These are phyloP conservation scores for Sebastes vulpes DNA, from an alignment of 2,797 vertebrate genomes.

Conservation along the genomic window DNA sequence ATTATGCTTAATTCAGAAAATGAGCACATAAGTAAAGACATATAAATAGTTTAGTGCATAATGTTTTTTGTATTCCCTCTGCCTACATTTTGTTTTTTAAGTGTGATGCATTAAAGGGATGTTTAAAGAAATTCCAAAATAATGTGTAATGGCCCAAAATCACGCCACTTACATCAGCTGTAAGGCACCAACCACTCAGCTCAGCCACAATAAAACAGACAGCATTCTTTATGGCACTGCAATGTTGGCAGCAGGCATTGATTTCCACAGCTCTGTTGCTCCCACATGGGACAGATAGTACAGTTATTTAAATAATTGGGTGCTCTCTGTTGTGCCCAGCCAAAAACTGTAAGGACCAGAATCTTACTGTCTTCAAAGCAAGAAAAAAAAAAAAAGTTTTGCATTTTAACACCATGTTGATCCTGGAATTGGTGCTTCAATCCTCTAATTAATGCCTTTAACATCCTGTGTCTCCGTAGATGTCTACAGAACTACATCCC, in stretches of 20 bases:
- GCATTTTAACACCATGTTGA: background rate
- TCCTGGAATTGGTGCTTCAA: background rate
- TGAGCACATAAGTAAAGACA: background rate
- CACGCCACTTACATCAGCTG: background rate
- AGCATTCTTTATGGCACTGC: conserved; percentile 17
- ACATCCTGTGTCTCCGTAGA: conserved; percentile 74
- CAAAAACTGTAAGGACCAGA: background rate
- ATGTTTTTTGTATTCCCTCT: background rate
- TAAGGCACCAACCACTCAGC: conserved; percentile 20
- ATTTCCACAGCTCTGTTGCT: conserved; percentile 36
- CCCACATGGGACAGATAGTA: background rate
- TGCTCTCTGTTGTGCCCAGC: background rate
- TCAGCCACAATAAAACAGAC: conserved; percentile 20
- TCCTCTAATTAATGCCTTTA: background rate
- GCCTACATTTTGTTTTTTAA: background rate
- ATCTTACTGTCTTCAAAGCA: background rate
- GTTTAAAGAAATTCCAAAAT: background rate
- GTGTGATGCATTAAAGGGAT: background rate
- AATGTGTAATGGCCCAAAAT: conserved; percentile 8
- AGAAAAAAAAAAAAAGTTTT: background rate
- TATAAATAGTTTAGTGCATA: background rate
- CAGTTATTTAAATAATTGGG: conserved; percentile 5
- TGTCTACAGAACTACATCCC: conserved; percentile 98
- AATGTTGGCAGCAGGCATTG: conserved; percentile 17
- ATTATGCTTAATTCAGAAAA: background rate